Conservation (phyloP, 2,888 invertebrate species). For the Melinaea marsaeus region DNA sequence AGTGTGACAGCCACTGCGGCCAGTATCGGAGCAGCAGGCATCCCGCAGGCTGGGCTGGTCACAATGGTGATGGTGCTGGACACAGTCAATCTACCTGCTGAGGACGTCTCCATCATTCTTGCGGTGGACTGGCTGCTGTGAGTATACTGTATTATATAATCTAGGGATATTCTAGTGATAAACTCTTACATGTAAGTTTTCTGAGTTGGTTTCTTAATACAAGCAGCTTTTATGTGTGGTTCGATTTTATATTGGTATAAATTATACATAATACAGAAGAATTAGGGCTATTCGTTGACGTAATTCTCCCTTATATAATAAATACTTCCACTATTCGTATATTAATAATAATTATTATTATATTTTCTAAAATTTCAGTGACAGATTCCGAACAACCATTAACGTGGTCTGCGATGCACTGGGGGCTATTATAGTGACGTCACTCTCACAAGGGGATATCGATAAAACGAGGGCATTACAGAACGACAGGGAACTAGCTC, state of each 20-base stretch:
- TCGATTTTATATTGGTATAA: no score
- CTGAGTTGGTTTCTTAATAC: no score
- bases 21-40: conserved; percentile 97
- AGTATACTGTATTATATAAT: conserved; percentile 50
- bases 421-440: conserved; percentile 94
- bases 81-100: conserved; percentile 92
- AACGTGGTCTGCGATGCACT: conserved; percentile 97
- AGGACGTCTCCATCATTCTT: conserved; percentile 93
- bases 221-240: no score
- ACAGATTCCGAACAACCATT: conserved; percentile 91
- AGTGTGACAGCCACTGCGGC: conserved; percentile 98
- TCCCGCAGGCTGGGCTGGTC: conserved; percentile 96
- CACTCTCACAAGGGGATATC: conserved; percentile 86
- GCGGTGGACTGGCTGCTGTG: conserved; percentile 96
- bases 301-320: background rate
- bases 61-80: conserved; percentile 98
- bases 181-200: no score
- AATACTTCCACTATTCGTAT: background rate
- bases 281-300: no score
- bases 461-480: conserved; percentile 56
- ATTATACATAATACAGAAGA: no score
- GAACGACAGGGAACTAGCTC: conserved; percentile 69
- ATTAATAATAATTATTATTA: background rate
- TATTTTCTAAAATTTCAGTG: conserved; percentile 72
- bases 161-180: no score